These are phyloP conservation scores for Caenorhabditis auriculariae DNA, from an alignment of 2,888 invertebrate species.

Conservation along the genomic window DNA sequence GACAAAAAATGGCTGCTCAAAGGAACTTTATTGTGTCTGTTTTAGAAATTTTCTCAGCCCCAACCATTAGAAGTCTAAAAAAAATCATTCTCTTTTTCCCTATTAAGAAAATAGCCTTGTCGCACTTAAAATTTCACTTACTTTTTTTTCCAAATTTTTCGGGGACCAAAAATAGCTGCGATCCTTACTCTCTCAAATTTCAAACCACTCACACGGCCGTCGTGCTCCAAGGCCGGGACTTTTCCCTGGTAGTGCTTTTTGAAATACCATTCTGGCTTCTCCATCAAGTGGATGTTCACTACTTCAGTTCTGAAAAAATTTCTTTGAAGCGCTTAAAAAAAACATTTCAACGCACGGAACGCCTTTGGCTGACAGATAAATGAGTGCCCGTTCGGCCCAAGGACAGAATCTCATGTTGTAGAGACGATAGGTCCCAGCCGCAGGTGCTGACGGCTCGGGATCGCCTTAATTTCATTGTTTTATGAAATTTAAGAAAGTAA, in stretches of 20 bases:
- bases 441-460: constrained; percentile 65
- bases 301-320: constrained; percentile 35
- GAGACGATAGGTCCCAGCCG: constrained; percentile 73
- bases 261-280: constrained; percentile 79
- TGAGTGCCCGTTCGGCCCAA: constrained; percentile 77
- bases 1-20: no score
- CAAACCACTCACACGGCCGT: constrained; percentile 33
- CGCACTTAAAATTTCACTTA: no score
- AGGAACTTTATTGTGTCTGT: no score
- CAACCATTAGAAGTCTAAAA: no score
- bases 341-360: constrained; percentile 38
- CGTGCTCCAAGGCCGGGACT: constrained; percentile 77
- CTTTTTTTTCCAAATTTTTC: no score
- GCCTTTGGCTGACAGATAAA: constrained; percentile 71
- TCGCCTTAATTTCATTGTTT: constrained; percentile 8
- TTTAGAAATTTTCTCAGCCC: no score
- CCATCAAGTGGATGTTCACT: constrained; percentile 58
- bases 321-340: not conserved
- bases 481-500: not conserved
- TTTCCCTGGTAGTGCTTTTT: constrained; percentile 68
- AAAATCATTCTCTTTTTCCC: no score
- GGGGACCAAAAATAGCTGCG: no score
- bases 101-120: no score
- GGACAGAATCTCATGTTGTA: constrained; percentile 86
- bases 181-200: no score